phyloP scores from a whole-genome alignment of 30 jellyfish, hydroid and myxozoan genomes.

The Clytia hemisphaerica region DNA sequence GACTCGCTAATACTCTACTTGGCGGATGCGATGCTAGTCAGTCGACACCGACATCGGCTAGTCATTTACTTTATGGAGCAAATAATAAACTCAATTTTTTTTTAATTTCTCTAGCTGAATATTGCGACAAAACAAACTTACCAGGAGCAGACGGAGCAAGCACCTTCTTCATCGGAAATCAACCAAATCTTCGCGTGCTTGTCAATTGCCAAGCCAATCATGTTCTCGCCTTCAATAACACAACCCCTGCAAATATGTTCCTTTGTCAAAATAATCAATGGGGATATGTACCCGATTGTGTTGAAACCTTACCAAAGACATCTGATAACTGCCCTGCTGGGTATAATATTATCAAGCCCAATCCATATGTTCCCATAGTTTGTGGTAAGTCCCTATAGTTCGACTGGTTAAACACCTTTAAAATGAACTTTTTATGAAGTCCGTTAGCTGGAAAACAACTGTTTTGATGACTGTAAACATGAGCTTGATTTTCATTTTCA shows the following conservation, averaged over 20 bases:
- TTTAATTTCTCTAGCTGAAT: slow-evolving; percentile 57
- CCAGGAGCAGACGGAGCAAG: slow-evolving; percentile 66
- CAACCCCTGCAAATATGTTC: slow-evolving; percentile 10
- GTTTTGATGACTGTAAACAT: too few relatives aligned
- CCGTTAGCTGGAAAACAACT: too few relatives aligned
- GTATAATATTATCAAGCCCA: slow-evolving; percentile 15
- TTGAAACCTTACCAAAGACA: slow-evolving; percentile 13
- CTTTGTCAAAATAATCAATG: slow-evolving; percentile 22
- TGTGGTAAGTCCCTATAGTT: slow-evolving; percentile 51
- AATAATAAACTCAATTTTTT: too few relatives aligned
- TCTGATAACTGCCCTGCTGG: slow-evolving; percentile 61
- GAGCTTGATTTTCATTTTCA: too few relatives aligned
- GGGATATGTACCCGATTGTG: slow-evolving; percentile 64
- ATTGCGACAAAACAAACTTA: slow-evolving; percentile 30
- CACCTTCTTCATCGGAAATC: not conserved
- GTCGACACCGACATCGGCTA: too few relatives aligned
- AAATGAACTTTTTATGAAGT: too few relatives aligned
- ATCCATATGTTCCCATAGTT: slow-evolving; percentile 13
- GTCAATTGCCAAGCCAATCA: slow-evolving; percentile 36
- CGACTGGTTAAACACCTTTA: not conserved
- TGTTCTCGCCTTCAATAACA: too few relatives aligned
- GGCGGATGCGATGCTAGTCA: too few relatives aligned
- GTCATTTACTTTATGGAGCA: too few relatives aligned
- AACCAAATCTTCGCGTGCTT: slow-evolving; percentile 9
- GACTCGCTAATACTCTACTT: too few relatives aligned